phyloP scores from a whole-genome alignment of 2,113 vertebrate species.

The Mandrillus leucophaeus region DNA sequence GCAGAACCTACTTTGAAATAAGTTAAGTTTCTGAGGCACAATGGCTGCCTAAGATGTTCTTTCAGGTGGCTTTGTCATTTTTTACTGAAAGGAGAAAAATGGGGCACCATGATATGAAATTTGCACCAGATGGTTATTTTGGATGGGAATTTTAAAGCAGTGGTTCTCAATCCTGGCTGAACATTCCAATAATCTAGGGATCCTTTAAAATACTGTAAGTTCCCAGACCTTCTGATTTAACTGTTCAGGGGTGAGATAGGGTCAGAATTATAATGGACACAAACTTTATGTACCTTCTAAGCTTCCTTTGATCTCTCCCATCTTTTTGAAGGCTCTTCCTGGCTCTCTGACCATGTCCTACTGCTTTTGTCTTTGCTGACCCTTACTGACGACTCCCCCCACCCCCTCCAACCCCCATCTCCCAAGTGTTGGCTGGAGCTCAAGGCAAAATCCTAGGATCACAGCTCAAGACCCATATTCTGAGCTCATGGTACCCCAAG shows the following conservation, averaged over 20 bases:
- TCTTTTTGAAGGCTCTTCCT: neutral
- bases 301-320: neutral
- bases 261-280: neutral
- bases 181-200: neutral
- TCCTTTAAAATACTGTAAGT: constrained; percentile 19
- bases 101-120: constrained; percentile 23
- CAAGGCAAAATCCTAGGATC: neutral
- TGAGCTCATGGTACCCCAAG: neutral
- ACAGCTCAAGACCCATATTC: neutral
- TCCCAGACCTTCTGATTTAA: constrained; percentile 6
- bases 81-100: constrained; percentile 37
- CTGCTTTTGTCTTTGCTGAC: neutral
- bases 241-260: neutral
- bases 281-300: neutral
- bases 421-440: neutral
- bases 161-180: neutral
- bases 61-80: neutral
- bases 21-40: constrained; percentile 28
- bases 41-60: constrained; percentile 20
- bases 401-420: neutral
- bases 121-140: constrained; percentile 51
- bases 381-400: neutral
- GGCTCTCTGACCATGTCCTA: neutral
- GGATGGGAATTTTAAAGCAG: neutral
- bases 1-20: constrained; percentile 38